Conservation (phyloP, 35 echinoderm and acorn worm genomes). For the Apostichopus parvimensis region DNA sequence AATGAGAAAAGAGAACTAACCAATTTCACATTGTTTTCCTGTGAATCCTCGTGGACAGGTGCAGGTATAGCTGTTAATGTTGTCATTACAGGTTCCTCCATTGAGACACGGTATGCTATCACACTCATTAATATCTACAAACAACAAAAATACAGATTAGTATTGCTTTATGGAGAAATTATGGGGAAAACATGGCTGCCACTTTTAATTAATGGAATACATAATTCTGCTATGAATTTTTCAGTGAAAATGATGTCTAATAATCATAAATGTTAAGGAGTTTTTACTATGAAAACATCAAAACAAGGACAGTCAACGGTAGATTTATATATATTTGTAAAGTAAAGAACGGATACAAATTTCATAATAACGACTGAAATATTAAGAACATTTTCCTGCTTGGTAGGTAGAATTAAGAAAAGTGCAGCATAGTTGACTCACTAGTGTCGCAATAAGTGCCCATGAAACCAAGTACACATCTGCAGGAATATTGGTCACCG, state of each 20-base stretch:
- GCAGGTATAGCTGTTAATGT: conserved; percentile 58
- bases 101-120: conserved; percentile 52
- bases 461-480: conserved; percentile 77
- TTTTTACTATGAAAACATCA: too few relatives aligned
- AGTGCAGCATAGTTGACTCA: conserved; percentile 14
- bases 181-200: background rate
- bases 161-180: background rate
- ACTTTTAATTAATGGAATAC: background rate
- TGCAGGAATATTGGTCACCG: conserved; percentile 67
- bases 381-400: too few relatives aligned
- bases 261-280: too few relatives aligned
- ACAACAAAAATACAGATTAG: background rate
- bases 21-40: conserved; percentile 43
- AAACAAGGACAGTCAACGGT: too few relatives aligned
- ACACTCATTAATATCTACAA: conserved; percentile 64
- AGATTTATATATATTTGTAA: too few relatives aligned
- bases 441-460: conserved; percentile 80
- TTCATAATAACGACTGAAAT: too few relatives aligned
- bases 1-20: conserved; percentile 15
- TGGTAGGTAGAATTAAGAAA: too few relatives aligned
- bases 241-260: too few relatives aligned
- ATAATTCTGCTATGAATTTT: too few relatives aligned
- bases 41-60: conserved; percentile 39
- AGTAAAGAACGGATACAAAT: too few relatives aligned
- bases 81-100: conserved; percentile 54